Base-by-base conservation (phyloP, 2,888 invertebrate genomes). In the Nemotelus pantherinus region DNA sequence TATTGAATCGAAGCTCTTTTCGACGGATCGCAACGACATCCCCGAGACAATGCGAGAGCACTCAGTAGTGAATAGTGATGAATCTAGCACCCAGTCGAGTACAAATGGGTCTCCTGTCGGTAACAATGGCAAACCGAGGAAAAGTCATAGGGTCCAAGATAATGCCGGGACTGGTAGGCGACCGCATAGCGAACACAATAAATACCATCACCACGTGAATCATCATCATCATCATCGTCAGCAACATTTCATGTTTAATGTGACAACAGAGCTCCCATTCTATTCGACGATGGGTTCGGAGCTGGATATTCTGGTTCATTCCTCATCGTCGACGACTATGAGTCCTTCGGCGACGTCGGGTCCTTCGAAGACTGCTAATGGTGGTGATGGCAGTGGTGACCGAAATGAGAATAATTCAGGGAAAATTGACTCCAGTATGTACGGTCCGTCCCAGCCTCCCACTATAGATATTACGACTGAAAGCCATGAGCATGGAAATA, bases 1-100 rank as follows among this genome's bases (percentile, higher is more conserved):
- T 77, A 83, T 85, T 55, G 84, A 86, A 79, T 85, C 85, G 83
- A 83, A 82, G 71, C 84, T 83, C 78, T 86, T 85, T 71, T 72
- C 78, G 39, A 80, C 82, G 6, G 82, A 82, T 74, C 80, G 82
- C 55, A 82, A 83, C 80, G 82, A 82, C 25, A 81, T 81, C 75
- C 81, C 81, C 2, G 82, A 81, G 65, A 77, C 76, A 68, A 77
- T 72, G n/a, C 67, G 70, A 55, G 72, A 75, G 3, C 63, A 75
- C 43, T 39, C 50, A 64, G n/a, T 65, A n/a, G 41, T 75, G 50
- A 64, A 68, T 74, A 39, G 65, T 6, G 68, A 48, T 71, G 71
- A 7, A 68, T n/a, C 25, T 10, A 10, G 53, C 3, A 44, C 64
- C 3, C 48, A 58, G 39, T 47, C 48, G 6, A 53, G 53, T 2